Evolutionary conservation across 2,797 vertebrate species (phyloP).

Genomic region (Ptychobarbus kaznakovi): DNA sequence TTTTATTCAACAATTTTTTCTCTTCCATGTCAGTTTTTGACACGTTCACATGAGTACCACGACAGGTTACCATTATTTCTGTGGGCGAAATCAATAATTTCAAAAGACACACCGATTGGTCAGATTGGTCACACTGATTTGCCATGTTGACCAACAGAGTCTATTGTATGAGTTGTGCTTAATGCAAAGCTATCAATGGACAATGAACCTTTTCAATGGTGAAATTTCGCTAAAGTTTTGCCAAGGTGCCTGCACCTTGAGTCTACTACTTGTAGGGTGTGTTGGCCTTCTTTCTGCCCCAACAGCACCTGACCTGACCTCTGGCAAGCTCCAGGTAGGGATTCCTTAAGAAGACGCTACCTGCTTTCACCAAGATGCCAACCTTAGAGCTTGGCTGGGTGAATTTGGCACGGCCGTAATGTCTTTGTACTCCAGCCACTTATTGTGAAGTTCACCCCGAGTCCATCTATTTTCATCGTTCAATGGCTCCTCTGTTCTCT

Average conservation of each 20-base stretch:
- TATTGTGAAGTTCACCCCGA: constrained; percentile 57
- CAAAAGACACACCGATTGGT: not conserved
- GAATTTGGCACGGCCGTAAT: constrained; percentile 36
- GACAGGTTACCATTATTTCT: not conserved
- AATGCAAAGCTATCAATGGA: not conserved
- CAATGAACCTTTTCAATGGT: not conserved
- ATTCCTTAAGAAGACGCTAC: constrained; percentile 61
- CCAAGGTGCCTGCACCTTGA: not conserved
- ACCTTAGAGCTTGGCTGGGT: constrained; percentile 32
- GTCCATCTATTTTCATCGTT: constrained; percentile 55
- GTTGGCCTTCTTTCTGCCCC: not conserved
- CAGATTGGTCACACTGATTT: not conserved
- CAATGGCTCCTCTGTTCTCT: constrained; percentile 60
- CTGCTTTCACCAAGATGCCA: constrained; percentile 56
- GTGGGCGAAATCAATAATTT: not conserved
- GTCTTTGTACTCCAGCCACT: constrained; percentile 43
- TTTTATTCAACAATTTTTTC: no score
- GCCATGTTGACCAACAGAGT: no score
- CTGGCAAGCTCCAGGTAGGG: constrained; percentile 43
- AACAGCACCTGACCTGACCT: constrained; percentile 33
- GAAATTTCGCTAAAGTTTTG: not conserved
- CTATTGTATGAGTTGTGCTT: not conserved
- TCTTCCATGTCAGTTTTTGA: no score
- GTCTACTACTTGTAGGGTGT: not conserved
- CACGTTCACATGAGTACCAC: no score